A percentile compares a stretch with the other conserved stretches of the same genome.
These are phyloP conservation scores for Drosophila sechellia DNA, from an alignment of 1,140 invertebrate genomes.

Conservation along the genomic window DNA sequence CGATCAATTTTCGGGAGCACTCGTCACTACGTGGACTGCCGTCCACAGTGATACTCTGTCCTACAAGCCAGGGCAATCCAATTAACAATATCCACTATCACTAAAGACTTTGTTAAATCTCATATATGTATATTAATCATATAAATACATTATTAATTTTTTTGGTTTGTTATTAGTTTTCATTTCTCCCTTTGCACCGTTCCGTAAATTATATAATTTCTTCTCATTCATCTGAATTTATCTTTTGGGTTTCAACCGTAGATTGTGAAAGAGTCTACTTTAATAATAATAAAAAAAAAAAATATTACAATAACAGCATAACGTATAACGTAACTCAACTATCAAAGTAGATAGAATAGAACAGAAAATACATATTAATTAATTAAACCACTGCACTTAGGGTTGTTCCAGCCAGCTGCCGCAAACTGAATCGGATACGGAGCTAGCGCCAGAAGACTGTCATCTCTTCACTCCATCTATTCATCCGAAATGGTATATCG, in stretches of 20 bases:
- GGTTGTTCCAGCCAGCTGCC: constrained; percentile 37
- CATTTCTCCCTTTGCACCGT: constrained; percentile 16
- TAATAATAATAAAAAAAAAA: constrained; percentile 79
- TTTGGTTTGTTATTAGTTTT: constrained; percentile 45
- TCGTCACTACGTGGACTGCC: background rate
- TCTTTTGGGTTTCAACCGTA: constrained; percentile 44
- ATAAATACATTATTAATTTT: constrained; percentile 82
- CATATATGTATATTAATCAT: constrained; percentile 81
- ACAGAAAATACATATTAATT: constrained; percentile 83
- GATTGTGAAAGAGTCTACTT: constrained; percentile 68
- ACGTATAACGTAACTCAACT: constrained; percentile 83
- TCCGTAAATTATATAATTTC: constrained; percentile 28
- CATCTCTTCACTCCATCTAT: constrained; percentile 6
- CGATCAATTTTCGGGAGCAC: too few relatives aligned
- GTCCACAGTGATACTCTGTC: background rate
- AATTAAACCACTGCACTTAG: constrained; percentile 75
- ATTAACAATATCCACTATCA: background rate
- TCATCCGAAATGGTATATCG: constrained; percentile 12
- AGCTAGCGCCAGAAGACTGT: background rate
- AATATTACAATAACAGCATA: constrained; percentile 83
- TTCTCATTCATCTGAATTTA: constrained; percentile 38
- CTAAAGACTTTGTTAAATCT: constrained; percentile 68
- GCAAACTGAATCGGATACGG: background rate
- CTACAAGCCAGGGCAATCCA: background rate
- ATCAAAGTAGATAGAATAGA: constrained; percentile 81